Evolutionary conservation across 2,113 vertebrate genomes (phyloP).

Genomic region (Rousettus leschenaultii): DNA sequence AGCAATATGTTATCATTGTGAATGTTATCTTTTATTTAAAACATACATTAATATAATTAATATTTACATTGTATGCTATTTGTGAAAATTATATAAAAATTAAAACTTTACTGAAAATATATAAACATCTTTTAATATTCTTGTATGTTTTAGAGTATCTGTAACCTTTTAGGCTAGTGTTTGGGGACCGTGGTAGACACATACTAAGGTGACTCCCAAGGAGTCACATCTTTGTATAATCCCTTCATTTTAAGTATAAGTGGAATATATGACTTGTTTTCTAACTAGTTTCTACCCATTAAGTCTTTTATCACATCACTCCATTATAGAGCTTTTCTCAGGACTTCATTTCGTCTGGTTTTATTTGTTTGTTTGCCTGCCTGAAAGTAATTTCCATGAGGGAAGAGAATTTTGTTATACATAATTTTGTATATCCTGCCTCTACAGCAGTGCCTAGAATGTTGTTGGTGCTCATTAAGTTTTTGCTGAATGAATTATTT

Average conservation of each 20-base stretch:
- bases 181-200: not conserved
- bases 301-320: not conserved
- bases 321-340: slow-evolving; percentile 22
- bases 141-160: slow-evolving; percentile 12
- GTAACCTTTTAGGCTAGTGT: not conserved
- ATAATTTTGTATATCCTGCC: not conserved
- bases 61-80: not conserved
- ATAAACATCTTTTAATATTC: not conserved
- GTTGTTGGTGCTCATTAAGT: not conserved
- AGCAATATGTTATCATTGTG: not conserved
- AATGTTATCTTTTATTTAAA: not conserved
- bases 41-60: not conserved
- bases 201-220: no score
- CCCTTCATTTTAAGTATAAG: not conserved
- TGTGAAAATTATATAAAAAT: not conserved
- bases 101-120: not conserved
- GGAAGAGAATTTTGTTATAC: not conserved
- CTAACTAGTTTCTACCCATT: not conserved
- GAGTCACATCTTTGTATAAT: not conserved
- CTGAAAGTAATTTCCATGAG: not conserved
- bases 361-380: not conserved
- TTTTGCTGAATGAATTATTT: slow-evolving; percentile 32
- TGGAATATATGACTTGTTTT: not conserved
- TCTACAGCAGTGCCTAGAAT: not conserved
- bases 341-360: slow-evolving; percentile 10